phyloP scores from a whole-genome alignment of 1,140 invertebrate genomes.

The Lysiphlebus fabarum region DNA sequence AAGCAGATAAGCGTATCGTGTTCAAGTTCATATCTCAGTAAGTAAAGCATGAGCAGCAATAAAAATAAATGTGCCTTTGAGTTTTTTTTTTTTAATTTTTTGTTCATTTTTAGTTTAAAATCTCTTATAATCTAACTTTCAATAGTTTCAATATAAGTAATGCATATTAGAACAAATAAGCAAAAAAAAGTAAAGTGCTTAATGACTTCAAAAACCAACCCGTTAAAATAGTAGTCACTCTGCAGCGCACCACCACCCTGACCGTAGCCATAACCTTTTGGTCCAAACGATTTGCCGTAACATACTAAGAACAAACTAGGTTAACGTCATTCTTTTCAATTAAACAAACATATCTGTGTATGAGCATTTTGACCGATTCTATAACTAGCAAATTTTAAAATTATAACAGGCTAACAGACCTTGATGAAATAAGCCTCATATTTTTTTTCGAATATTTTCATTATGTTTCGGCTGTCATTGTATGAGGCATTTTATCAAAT shows the following conservation, averaged over 20 bases:
- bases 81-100: slow-evolving; percentile 25
- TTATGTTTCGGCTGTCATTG: no score
- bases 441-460: no score
- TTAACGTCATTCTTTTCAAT: slow-evolving; percentile 33
- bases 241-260: slow-evolving; percentile 87
- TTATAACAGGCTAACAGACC: no score
- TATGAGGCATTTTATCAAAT: no score
- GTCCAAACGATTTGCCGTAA: slow-evolving; percentile 91
- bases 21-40: slow-evolving; percentile 37
- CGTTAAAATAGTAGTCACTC: slow-evolving; percentile 75
- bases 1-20: slow-evolving; percentile 56
- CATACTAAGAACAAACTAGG: slow-evolving; percentile 67
- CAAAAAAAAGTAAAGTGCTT: not conserved
- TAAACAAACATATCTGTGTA: no score
- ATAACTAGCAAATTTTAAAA: no score
- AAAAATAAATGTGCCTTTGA: slow-evolving; percentile 37
- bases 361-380: no score
- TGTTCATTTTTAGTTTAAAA: not conserved
- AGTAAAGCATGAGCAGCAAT: slow-evolving; percentile 38
- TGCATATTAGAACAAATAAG: not conserved
- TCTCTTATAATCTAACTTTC: not conserved
- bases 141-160: not conserved
- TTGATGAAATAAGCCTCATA: no score
- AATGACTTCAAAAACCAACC: slow-evolving; percentile 57
- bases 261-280: slow-evolving; percentile 91